Conservation (phyloP, 2,797 vertebrate genomes). For the Scleropages formosus region DNA sequence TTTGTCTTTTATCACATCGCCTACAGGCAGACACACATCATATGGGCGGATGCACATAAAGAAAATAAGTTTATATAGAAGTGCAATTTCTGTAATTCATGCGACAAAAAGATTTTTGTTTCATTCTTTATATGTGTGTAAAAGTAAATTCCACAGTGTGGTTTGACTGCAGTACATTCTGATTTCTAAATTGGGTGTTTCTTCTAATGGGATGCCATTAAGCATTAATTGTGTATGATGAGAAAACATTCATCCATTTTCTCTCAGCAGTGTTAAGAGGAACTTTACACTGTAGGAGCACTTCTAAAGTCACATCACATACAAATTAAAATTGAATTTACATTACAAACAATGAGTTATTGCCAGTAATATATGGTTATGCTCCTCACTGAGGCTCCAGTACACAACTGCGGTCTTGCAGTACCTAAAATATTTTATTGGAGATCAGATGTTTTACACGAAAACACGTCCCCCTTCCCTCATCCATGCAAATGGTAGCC, state of each 20-base stretch:
- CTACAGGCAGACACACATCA: not conserved
- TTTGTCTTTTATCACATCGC: too few relatives aligned
- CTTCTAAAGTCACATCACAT: too few relatives aligned
- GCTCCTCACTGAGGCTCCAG: too few relatives aligned
- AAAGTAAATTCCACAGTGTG: slow-evolving; percentile 7
- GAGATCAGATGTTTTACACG: too few relatives aligned
- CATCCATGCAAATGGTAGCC: too few relatives aligned
- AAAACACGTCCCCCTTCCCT: too few relatives aligned
- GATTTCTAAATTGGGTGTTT: slow-evolving; percentile 9
- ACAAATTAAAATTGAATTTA: too few relatives aligned
- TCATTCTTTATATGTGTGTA: not conserved
- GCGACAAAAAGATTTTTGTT: not conserved
- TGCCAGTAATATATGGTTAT: too few relatives aligned
- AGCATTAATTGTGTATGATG: not conserved
- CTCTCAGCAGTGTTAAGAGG: not conserved
- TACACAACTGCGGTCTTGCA: too few relatives aligned
- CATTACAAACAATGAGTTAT: too few relatives aligned
- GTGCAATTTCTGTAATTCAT: not conserved
- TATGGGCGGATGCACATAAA: not conserved
- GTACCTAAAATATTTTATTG: too few relatives aligned
- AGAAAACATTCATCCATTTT: not conserved
- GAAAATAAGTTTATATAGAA: not conserved
- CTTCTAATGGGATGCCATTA: not conserved
- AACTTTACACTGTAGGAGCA: too few relatives aligned
- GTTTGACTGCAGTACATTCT: not conserved